Evolutionary conservation across 1,140 invertebrate genomes (phyloP).

Genomic region (Ctenoplectra terminalis): DNA sequence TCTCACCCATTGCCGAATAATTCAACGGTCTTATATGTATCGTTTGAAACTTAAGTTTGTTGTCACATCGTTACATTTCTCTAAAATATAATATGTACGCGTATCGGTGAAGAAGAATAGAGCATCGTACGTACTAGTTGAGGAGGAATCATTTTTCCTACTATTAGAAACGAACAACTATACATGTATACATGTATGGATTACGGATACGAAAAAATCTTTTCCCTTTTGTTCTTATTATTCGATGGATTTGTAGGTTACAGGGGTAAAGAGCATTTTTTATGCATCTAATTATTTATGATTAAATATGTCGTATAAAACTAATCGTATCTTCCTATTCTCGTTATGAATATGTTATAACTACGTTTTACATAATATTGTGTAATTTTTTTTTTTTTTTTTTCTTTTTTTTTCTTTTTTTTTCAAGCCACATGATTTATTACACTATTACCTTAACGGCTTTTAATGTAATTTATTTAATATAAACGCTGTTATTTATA

Average conservation of each 20-base stretch:
- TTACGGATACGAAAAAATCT: not conserved
- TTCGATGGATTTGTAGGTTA: not conserved
- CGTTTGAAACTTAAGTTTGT: conserved; percentile 9
- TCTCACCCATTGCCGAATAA: not conserved
- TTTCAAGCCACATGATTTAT: too few relatives aligned
- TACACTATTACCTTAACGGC: too few relatives aligned
- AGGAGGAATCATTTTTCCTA: not conserved
- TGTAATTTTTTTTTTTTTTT: too few relatives aligned
- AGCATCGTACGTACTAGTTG: not conserved
- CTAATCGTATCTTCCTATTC: not conserved
- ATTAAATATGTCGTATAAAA: not conserved
- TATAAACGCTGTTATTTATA: too few relatives aligned
- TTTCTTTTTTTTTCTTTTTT: too few relatives aligned
- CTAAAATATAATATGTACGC: not conserved
- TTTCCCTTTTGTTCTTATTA: not conserved
- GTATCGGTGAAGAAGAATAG: not conserved
- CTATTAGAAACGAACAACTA: not conserved
- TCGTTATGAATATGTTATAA: not conserved
- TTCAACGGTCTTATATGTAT: not conserved
- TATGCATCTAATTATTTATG: not conserved
- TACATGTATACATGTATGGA: not conserved
- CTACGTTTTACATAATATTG: not conserved
- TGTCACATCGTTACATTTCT: conserved; percentile 4
- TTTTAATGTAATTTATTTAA: not conserved
- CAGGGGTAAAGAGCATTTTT: not conserved